Conservation (phyloP, 1,140 invertebrate species). For the Dendrolimus kikuchii region DNA sequence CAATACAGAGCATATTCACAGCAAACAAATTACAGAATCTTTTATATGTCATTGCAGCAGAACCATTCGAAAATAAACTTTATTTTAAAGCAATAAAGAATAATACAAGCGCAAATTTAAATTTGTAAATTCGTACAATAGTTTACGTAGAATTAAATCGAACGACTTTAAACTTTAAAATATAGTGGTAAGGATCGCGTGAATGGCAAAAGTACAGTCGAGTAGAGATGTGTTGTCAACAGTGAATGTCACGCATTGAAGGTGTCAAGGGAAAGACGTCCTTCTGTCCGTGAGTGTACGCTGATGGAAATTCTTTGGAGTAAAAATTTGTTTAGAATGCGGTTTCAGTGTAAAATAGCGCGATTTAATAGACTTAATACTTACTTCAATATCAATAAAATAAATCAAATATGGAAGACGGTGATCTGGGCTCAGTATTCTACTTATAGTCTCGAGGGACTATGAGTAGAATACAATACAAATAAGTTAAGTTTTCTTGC, state of each 20-base stretch:
- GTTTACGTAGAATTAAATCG: neutral
- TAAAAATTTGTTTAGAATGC: slow-evolving; percentile 11
- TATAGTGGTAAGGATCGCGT: neutral
- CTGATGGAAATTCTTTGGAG: slow-evolving; percentile 15
- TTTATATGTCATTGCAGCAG: neutral
- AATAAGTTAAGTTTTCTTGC: no score
- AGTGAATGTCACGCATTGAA: slow-evolving; percentile 41
- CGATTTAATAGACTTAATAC: neutral
- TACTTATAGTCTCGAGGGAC: no score
- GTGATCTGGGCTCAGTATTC: no score
- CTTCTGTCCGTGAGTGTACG: slow-evolving; percentile 23
- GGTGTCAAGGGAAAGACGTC: slow-evolving; percentile 40
- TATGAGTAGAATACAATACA: no score
- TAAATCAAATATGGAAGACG: no score
- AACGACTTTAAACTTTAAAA: slow-evolving; percentile 11
- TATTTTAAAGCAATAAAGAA: slow-evolving; percentile 14
- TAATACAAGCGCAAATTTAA: neutral
- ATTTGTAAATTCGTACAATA: neutral
- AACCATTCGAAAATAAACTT: slow-evolving; percentile 9
- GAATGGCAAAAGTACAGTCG: slow-evolving; percentile 2
- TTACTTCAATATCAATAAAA: no score
- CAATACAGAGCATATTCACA: slow-evolving; percentile 13
- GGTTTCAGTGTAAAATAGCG: slow-evolving; percentile 9
- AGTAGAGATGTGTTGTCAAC: slow-evolving; percentile 39
- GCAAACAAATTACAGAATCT: slow-evolving; percentile 24